phyloP scores from a whole-genome alignment of 2,113 vertebrate genomes.

The Pseudorhombus dupliciocellatus region DNA sequence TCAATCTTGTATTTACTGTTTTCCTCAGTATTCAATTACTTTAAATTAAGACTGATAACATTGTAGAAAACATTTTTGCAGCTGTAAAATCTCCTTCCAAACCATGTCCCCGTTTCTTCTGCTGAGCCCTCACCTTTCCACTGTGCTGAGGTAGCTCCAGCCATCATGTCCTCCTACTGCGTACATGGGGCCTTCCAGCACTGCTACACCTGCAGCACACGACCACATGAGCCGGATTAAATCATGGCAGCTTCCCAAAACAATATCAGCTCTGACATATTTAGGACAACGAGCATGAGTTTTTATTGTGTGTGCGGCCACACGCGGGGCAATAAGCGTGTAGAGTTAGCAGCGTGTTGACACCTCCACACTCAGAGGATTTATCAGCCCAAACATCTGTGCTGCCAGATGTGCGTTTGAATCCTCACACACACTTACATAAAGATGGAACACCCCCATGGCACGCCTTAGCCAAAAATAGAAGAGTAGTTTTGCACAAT shows the following conservation, averaged over 20 bases:
- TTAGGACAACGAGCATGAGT: constrained; percentile 13
- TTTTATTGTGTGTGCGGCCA: constrained; percentile 21
- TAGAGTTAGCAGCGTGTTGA: constrained; percentile 50
- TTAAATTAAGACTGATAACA: too few relatives aligned
- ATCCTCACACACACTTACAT: constrained; percentile 18
- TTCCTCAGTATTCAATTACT: background rate
- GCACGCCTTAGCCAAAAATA: constrained; percentile 1
- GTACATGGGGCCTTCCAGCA: constrained; percentile 97
- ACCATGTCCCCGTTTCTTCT: background rate
- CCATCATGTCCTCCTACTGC: constrained; percentile 97
- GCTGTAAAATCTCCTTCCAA: background rate
- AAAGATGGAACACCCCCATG: background rate
- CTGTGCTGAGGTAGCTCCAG: constrained; percentile 99
- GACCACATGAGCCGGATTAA: constrained; percentile 25
- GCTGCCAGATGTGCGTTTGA: constrained; percentile 62
- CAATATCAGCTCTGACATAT: constrained; percentile 1
- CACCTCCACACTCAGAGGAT: constrained; percentile 38
- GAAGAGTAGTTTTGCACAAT: constrained; percentile 5
- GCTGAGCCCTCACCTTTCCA: constrained; percentile 83
- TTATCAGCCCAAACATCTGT: constrained; percentile 68
- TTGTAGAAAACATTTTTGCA: background rate
- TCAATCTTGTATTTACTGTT: background rate
- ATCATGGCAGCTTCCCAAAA: constrained; percentile 12
- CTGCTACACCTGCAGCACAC: constrained; percentile 88
- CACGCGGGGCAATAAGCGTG: constrained; percentile 22